Evolutionary conservation across 1,140 invertebrate genomes (phyloP).

Genomic region (Camponotus floridanus): DNA sequence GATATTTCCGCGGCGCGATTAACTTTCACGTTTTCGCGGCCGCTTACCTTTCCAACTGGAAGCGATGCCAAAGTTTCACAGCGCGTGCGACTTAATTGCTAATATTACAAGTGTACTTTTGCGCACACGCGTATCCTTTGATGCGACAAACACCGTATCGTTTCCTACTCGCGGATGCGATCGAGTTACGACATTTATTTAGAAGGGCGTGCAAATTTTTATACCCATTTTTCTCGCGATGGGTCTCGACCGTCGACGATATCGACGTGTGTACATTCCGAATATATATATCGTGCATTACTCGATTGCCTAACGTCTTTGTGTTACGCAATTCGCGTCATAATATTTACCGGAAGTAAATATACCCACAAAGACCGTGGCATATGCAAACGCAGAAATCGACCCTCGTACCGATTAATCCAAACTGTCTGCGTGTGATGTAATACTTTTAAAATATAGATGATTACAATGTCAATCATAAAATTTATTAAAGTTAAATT

Average conservation of each 20-base stretch:
- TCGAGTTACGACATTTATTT: background rate
- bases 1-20: constrained; percentile 16
- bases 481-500: background rate
- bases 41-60: constrained; percentile 11
- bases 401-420: background rate
- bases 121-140: background rate
- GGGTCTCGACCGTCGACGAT: background rate
- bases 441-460: background rate
- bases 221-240: constrained; percentile 2
- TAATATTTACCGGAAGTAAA: constrained; percentile 47
- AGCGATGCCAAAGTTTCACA: constrained; percentile 30
- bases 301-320: constrained; percentile 18
- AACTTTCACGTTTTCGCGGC: constrained; percentile 48
- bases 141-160: background rate
- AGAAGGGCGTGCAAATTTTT: background rate
- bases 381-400: background rate
- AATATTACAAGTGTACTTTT: constrained; percentile 34
- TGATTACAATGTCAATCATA: background rate
- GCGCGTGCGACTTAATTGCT: constrained; percentile 24
- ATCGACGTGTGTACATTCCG: background rate
- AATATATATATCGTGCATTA: constrained; percentile 4
- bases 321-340: constrained; percentile 28
- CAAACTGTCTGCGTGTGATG: background rate
- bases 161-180: background rate
- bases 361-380: background rate